Conservation (phyloP, 2,797 vertebrate genomes). For the Chelon auratus region DNA sequence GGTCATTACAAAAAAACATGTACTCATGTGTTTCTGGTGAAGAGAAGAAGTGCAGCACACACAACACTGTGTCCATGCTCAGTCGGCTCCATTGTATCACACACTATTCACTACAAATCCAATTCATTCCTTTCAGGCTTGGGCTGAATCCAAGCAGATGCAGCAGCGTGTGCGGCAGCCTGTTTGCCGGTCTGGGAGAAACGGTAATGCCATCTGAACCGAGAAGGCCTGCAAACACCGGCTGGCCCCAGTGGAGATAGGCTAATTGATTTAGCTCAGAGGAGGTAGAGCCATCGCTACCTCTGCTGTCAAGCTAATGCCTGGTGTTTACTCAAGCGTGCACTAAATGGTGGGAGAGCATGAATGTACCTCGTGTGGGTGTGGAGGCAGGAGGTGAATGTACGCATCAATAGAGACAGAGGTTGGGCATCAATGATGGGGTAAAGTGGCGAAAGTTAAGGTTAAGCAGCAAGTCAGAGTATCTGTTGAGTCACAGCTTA, state of each 20-base stretch:
- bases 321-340: constrained; percentile 59
- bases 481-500: constrained; percentile 1
- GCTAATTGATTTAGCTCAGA: constrained; percentile 72
- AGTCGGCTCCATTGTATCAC: constrained; percentile 10
- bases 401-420: constrained; percentile 27
- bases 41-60: not conserved
- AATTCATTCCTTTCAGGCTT: constrained; percentile 42
- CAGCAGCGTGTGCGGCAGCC: constrained; percentile 26
- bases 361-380: constrained; percentile 15
- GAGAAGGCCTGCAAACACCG: constrained; percentile 48
- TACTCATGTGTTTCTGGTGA: not conserved
- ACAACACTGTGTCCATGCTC: not conserved
- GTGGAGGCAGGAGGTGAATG: not conserved
- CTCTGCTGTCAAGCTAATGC: constrained; percentile 63
- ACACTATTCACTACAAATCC: constrained; percentile 49
- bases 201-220: constrained; percentile 52
- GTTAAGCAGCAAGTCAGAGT: not conserved
- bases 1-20: not conserved
- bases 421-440: constrained; percentile 7
- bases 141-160: constrained; percentile 54
- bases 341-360: constrained; percentile 46
- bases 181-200: constrained; percentile 52
- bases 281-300: constrained; percentile 53
- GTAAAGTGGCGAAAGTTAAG: constrained; percentile 15
- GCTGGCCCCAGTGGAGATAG: constrained; percentile 53